Evolutionary conservation across 2,113 vertebrate genomes (phyloP), one percentile per base, ranked within the genome.

Genomic region (Tautogolabrus adspersus): DNA sequence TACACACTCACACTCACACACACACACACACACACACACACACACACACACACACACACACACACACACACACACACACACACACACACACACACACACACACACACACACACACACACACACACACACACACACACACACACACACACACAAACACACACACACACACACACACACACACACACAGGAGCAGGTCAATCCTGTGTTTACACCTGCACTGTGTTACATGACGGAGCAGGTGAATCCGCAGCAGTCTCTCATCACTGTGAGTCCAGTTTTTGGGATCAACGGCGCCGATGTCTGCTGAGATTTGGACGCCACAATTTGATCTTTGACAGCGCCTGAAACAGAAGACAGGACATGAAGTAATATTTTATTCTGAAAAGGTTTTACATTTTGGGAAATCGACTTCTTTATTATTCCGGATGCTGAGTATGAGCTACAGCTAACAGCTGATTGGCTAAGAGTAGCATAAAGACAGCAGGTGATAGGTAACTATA

Each of bases 161-260:
- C 61, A 42, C 47, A 60, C 60, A 57, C 60, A 51, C 55, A 40
- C 49, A 55, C 26, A 23, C 19, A 62, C 34, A 63, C 19, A 64
- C 46, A 55, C 19, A 2, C 9, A 21, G 19, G 21, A 19, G 18
- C 34, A 57, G 16, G n/a, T 47, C 1, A 30, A 47, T 15, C 44
- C 13, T 47, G 2, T 4, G 13, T 15, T 47, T 47, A 10, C 62
- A 64, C 77, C 54, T 44, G 22, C 44, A 67, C 49, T 52, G 42
- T 52, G 15, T 13, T 94, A 97, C 95, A 96, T 96, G 91, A 96
- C 46, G 64, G 95, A 95, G 87, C 96, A 97, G 88, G 94, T 95
- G 91, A 96, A 94, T 75, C 96, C 94, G 0, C 96, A 97, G 92
- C 96, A 96, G 81, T 96, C 95, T 59, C 94, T 96, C 66, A 97